These are phyloP conservation scores for Intellagama lesueurii DNA, from an alignment of 2,797 vertebrate species.

Conservation along the genomic window DNA sequence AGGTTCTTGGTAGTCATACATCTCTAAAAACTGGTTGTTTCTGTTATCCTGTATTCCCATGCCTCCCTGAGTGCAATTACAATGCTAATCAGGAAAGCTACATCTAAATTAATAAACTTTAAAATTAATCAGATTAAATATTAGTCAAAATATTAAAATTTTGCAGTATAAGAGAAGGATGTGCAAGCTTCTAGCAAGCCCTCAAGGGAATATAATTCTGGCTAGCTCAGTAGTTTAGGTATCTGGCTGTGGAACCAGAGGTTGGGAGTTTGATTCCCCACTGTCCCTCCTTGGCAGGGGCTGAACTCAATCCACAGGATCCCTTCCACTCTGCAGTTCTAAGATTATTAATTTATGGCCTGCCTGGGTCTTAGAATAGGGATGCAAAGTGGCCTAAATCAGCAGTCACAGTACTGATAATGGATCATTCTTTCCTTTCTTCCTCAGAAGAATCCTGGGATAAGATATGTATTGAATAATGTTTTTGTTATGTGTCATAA, in stretches of 20 bases:
- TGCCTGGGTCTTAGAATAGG: too few species aligned
- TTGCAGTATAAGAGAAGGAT: not conserved
- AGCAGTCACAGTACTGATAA: not conserved
- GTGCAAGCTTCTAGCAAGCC: not conserved
- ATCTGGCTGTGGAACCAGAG: too few species aligned
- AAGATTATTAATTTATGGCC: too few species aligned
- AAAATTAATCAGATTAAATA: not conserved
- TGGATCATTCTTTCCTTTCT: not conserved
- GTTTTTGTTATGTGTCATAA: too few species aligned
- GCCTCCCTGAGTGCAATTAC: not conserved
- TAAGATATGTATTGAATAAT: not conserved
- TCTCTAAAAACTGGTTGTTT: slow-evolving; percentile 42
- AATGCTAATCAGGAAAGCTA: not conserved
- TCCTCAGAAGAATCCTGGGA: not conserved
- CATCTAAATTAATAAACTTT: not conserved
- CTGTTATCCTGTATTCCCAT: not conserved
- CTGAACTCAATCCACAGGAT: too few species aligned
- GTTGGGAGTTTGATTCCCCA: too few species aligned
- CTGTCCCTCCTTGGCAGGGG: too few species aligned
- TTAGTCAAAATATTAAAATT: not conserved
- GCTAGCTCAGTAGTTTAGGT: too few species aligned
- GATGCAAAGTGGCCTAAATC: too few species aligned
- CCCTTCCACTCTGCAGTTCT: too few species aligned
- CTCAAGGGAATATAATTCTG: not conserved
- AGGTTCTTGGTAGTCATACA: not conserved